These are phyloP conservation scores for Apoda limacodes DNA, from an alignment of 2,888 invertebrate genomes.

Conservation along the genomic window DNA sequence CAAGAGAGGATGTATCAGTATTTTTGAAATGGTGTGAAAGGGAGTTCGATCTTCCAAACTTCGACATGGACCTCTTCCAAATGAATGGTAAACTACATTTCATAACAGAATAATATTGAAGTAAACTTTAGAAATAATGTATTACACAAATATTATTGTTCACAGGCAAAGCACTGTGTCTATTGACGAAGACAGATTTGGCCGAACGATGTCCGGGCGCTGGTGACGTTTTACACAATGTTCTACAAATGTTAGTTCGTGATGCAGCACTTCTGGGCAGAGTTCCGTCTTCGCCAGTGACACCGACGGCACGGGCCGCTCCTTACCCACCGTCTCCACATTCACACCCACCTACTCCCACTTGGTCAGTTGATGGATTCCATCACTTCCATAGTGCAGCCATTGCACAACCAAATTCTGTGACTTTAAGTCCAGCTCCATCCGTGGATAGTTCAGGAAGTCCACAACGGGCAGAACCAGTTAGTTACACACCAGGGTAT, in stretches of 20 bases:
- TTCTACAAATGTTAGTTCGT: constrained; percentile 86
- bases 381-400: constrained; percentile 77
- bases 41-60: constrained; percentile 91
- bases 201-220: constrained; percentile 93
- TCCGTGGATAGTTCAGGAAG: constrained; percentile 90
- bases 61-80: constrained; percentile 94
- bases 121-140: constrained; percentile 4
- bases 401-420: constrained; percentile 82
- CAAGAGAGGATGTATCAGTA: constrained; percentile 87
- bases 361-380: constrained; percentile 74
- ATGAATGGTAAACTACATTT: constrained; percentile 84
- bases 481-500: constrained; percentile 48
- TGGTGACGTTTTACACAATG: constrained; percentile 94
- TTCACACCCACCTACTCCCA: constrained; percentile 84
- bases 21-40: constrained; percentile 93
- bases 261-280: constrained; percentile 83
- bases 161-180: constrained; percentile 89
- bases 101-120: too few species aligned
- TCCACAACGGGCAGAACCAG: constrained; percentile 78
- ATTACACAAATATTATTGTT: constrained; percentile 15
- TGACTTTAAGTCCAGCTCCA: constrained; percentile 91
- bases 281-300: constrained; percentile 85
- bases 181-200: constrained; percentile 89
- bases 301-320: constrained; percentile 80
- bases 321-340: constrained; percentile 83